Evolutionary conservation across 2,888 invertebrate species (phyloP).

Genomic region (Peribatodes rhomboidaria): DNA sequence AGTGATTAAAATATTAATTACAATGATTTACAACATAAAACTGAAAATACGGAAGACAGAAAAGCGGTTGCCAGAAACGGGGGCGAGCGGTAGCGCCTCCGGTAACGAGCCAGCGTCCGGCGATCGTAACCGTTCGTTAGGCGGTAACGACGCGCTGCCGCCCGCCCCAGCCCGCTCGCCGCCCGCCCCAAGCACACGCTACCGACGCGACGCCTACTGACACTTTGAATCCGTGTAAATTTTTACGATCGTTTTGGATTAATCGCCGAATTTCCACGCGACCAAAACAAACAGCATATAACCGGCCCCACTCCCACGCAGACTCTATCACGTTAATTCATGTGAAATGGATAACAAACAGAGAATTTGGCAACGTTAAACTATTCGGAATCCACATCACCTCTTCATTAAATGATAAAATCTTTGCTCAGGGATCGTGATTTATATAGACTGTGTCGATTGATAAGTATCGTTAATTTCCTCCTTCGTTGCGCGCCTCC

Average conservation of each 20-base stretch:
- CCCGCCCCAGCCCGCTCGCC: not conserved
- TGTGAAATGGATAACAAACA: constrained; percentile 2
- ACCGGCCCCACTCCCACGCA: constrained; percentile 3
- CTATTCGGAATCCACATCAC: constrained; percentile 6
- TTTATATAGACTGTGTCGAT: not conserved
- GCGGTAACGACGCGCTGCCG: not conserved
- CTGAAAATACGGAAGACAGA: constrained; percentile 3
- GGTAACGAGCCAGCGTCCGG: constrained; percentile 14
- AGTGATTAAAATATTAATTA: constrained; percentile 8
- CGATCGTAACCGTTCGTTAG: constrained; percentile 12
- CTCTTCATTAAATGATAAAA: constrained; percentile 12
- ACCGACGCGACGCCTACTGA: not conserved
- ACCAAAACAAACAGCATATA: constrained; percentile 14
- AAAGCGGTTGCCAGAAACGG: not conserved
- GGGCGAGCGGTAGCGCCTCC: constrained; percentile 1
- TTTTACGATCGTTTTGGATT: constrained; percentile 17
- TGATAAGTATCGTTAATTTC: constrained; percentile 1
- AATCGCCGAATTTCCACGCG: constrained; percentile 10
- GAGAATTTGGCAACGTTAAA: constrained; percentile 3
- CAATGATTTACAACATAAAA: not conserved
- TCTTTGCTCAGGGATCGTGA: not conserved
- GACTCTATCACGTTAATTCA: not conserved
- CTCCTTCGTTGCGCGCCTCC: not conserved
- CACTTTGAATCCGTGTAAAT: constrained; percentile 11
- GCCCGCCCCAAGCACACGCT: constrained; percentile 6